Evolutionary conservation across 1,140 invertebrate genomes (phyloP).

Genomic region (Tribolium castaneum): DNA sequence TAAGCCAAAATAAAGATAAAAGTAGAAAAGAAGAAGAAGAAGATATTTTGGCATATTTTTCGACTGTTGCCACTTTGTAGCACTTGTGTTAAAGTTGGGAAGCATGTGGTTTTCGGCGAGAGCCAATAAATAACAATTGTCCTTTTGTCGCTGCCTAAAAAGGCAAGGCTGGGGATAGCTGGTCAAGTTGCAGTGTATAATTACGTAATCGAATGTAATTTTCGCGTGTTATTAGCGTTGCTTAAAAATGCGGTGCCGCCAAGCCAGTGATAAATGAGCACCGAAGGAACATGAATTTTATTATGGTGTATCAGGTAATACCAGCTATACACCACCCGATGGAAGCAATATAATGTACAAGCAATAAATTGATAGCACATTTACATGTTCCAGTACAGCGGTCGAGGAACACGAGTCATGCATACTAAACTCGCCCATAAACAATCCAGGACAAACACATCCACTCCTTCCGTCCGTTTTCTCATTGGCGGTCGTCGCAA

Average conservation of each 20-base stretch:
- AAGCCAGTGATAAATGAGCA: constrained; percentile 9
- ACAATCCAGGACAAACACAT: constrained; percentile 41
- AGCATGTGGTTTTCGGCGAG: too few species aligned
- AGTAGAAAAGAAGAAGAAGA: too few species aligned
- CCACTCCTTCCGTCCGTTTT: constrained; percentile 18
- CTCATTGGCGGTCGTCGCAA: background rate
- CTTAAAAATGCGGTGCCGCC: background rate
- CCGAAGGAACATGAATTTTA: constrained; percentile 34
- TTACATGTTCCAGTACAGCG: constrained; percentile 50
- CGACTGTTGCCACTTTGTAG: too few species aligned
- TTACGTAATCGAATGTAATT: constrained; percentile 29
- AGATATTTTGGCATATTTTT: too few species aligned
- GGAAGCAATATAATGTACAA: constrained; percentile 37
- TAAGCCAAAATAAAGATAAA: too few species aligned
- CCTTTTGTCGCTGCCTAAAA: background rate
- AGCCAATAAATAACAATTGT: too few species aligned
- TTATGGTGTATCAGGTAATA: constrained; percentile 37
- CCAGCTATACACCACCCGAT: constrained; percentile 16
- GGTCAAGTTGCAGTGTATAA: background rate
- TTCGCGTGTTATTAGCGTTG: constrained; percentile 8
- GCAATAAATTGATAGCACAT: constrained; percentile 51
- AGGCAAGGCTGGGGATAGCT: background rate
- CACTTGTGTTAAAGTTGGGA: too few species aligned
- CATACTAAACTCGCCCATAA: constrained; percentile 49
- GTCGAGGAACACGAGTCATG: constrained; percentile 44